Evolutionary conservation across 2,888 invertebrate genomes (phyloP), one percentile per base, ranked within the genome.

Genomic region (Agriopis marginaria): DNA sequence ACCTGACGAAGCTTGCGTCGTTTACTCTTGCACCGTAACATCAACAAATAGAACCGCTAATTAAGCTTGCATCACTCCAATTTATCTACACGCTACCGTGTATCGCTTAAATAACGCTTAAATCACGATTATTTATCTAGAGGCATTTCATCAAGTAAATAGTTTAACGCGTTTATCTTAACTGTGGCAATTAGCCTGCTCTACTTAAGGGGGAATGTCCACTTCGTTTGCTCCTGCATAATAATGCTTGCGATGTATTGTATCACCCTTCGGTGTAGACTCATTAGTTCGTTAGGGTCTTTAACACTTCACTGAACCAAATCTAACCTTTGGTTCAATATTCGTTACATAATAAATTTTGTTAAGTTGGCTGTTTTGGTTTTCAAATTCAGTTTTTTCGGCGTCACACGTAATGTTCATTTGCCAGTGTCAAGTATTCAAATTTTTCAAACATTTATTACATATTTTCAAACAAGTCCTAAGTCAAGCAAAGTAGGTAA

Each of bases 131-230:
- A 78, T 72, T 72, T 79, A 77, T 77, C 77, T 51, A 66, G 23
- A 79, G 75, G 77, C 79, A 78, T 81, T 81, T 81, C 75, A 63
- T 70, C 78, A 67, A 58, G 68, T 73, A 72, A 68, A 72, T 72
- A 71, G 64, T 63, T 68, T 73, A 66, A 76, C 73, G 74, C 75
- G 80, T 75, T 79, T 81, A 81, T 80, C 80, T 80, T 80, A 82
- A 81, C 76, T 71, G 64, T 63, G 55, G 77, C 76, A 83, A 83
- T 83, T 83, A 83, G 75, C 75, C 74, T 74, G 76, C 77, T 78
- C 73, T 62, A 72, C 79, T 79, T 80, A 79, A 78, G 77, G 74
- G 70, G 75, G 77, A 77, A 78, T 74, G 73, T 72, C 51, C 42
- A 50, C 61, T 64, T 63, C 10, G 53, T 44, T 63, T 51, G 14